Evolutionary conservation across 2,113 vertebrate species (phyloP).

Genomic region (Pelusios castaneus): DNA sequence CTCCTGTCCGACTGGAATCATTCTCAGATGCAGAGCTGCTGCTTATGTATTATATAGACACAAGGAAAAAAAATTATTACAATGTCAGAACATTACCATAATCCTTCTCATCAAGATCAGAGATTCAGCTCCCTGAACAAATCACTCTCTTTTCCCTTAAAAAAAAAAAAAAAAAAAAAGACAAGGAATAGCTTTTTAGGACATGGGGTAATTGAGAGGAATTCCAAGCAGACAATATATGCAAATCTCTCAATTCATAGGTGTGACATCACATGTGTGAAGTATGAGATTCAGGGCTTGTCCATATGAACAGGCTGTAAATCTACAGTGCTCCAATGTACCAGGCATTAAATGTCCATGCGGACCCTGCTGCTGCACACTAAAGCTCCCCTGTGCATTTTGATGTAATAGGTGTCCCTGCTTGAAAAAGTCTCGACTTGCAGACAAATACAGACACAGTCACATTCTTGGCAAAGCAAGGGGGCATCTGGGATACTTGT

Average conservation of each 20-base stretch:
- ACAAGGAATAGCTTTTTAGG: too few relatives aligned
- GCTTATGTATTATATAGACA: constrained; percentile 28
- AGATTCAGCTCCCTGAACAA: not conserved
- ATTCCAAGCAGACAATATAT: not conserved
- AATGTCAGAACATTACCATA: constrained; percentile 59
- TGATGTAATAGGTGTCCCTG: not conserved
- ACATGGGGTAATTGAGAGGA: too few relatives aligned
- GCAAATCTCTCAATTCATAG: constrained; percentile 23
- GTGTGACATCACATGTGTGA: too few relatives aligned
- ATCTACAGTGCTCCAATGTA: not conserved
- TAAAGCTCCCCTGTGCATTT: not conserved
- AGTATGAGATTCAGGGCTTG: not conserved
- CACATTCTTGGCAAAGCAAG: rapidly evolving
- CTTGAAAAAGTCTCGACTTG: not conserved
- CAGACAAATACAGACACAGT: not conserved
- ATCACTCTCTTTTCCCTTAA: not conserved
- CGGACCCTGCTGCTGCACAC: too few relatives aligned
- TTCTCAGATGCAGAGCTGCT: constrained; percentile 49
- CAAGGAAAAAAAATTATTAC: constrained; percentile 45
- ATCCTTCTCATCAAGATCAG: constrained; percentile 25
- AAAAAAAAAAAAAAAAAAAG: too few relatives aligned
- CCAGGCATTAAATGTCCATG: not conserved
- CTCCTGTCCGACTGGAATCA: constrained; percentile 11
- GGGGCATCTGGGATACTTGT: not conserved
- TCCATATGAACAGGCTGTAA: too few relatives aligned